Conservation (phyloP, 2,797 vertebrate genomes). For the Pantherophis vulpinus region DNA sequence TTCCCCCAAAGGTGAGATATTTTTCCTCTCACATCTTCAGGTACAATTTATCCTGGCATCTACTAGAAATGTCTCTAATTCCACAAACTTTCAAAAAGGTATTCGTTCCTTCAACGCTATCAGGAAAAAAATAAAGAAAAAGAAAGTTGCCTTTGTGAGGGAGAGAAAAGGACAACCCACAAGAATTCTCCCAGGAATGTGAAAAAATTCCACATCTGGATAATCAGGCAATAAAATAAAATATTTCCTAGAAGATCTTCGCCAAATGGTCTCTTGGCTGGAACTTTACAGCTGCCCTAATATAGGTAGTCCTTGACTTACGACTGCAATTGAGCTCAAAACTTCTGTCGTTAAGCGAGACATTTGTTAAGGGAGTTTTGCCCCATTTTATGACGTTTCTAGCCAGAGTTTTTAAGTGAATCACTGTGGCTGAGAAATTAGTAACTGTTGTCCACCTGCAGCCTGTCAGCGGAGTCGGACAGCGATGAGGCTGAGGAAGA, state of each 20-base stretch:
- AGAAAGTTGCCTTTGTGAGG: neutral
- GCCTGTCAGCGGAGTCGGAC: too few species aligned
- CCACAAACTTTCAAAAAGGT: conserved; percentile 36
- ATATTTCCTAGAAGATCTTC: neutral
- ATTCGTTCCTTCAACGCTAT: conserved; percentile 15
- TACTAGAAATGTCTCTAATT: conserved; percentile 47
- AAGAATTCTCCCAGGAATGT: neutral
- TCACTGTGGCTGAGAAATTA: too few species aligned
- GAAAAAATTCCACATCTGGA: neutral
- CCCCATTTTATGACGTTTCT: too few species aligned
- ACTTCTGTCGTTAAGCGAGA: too few species aligned
- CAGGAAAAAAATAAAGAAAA: neutral
- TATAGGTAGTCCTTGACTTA: neutral
- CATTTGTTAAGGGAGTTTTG: too few species aligned
- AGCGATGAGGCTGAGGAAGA: too few species aligned
- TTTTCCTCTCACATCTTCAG: conserved; percentile 62
- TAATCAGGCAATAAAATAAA: neutral
- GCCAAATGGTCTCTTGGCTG: neutral
- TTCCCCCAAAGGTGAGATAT: conserved; percentile 43
- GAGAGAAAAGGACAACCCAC: neutral
- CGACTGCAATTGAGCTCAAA: too few species aligned
- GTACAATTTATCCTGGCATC: conserved; percentile 64
- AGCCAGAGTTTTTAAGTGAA: too few species aligned
- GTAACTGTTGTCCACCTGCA: too few species aligned
- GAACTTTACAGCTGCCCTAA: neutral